Base-by-base conservation (phyloP, 2,797 vertebrate species). In the Botia almorhae region DNA sequence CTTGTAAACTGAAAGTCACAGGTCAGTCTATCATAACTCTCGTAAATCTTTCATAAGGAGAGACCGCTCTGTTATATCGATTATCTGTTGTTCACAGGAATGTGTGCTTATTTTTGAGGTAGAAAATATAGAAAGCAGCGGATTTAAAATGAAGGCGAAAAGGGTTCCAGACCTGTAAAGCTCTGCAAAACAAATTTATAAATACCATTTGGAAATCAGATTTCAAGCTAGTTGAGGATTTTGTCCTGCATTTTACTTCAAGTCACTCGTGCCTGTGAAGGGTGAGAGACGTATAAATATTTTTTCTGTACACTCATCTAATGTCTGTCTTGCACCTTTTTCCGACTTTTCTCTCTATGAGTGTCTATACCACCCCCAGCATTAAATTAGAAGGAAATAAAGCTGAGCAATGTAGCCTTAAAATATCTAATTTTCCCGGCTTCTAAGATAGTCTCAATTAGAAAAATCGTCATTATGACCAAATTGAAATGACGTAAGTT, bases 111-210 rank as follows among this genome's bases (percentile, higher is more conserved):
- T 80, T 76, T 64, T 39, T 10, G 2, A 26, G 67, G 53, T 4
- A 43, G 50, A 67, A 56, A 50, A 36, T 39, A 68, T 39, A 17
- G 13, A 81, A 58, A 19, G 33, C 55, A 72, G 72, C 56, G 75
- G 82, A 74, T 75, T 77, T 48, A 26, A 53, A 29, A 51, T 69
- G 26, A 14, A 71, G 7, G 43, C 67, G 81, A 86, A 92, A 92
- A 91, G 88, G 80, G 69, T 93, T 91, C 87, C 90, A 93, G 90
- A 88, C 85, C 56, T 70, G 80, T 79, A 72, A 78, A 85, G 86
- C 17, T 69, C 56, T 12, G n/a, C 67, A 76, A 79, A 74, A 58
- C 86, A 87, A 87, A 86, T 88, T 88, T 87, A 89, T 90, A 88
- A 80, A 87, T 86, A 89, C 84, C 81, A 82, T 60, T 87, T 86